Conservation (phyloP, 2,797 vertebrate genomes). For the Paratrypauchen microcephalus region DNA sequence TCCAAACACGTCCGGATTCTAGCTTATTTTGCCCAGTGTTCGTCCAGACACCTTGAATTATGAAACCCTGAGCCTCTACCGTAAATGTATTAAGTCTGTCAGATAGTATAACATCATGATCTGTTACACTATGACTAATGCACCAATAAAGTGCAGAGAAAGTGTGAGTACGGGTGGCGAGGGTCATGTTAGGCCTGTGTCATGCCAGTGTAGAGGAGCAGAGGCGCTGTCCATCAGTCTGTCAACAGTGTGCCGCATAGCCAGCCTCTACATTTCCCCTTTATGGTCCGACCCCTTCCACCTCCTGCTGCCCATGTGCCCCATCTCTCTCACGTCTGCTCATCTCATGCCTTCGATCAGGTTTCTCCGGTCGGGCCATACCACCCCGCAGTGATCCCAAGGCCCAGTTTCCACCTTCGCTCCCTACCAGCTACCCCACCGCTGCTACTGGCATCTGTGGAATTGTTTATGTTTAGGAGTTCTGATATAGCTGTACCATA, state of each 20-base stretch:
- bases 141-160: constrained; percentile 49
- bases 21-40: no score
- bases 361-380: constrained; percentile 52
- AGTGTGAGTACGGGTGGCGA: constrained; percentile 3
- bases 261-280: constrained; percentile 53
- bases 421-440: constrained; percentile 11
- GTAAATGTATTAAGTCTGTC: neutral
- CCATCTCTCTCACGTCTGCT: constrained; percentile 50
- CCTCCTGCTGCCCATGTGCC: constrained; percentile 39
- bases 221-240: constrained; percentile 68
- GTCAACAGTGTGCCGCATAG: constrained; percentile 58
- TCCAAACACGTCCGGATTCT: no score
- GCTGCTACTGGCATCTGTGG: constrained; percentile 52
- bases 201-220: constrained; percentile 51
- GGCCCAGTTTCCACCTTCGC: constrained; percentile 6
- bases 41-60: no score
- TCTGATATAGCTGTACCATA: constrained; percentile 54
- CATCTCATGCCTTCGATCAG: constrained; percentile 58
- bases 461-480: constrained; percentile 69
- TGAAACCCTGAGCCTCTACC: no score
- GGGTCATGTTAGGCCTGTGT: constrained; percentile 43
- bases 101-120: constrained; percentile 1
- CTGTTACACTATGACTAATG: constrained; percentile 43
- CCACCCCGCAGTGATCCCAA: constrained; percentile 24
- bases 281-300: constrained; percentile 54